Percentiles rank a stretch among this genome's conserved stretches.
These are phyloP conservation scores for Sardina pilchardus DNA, from an alignment of 2,113 vertebrate genomes.

Conservation along the genomic window DNA sequence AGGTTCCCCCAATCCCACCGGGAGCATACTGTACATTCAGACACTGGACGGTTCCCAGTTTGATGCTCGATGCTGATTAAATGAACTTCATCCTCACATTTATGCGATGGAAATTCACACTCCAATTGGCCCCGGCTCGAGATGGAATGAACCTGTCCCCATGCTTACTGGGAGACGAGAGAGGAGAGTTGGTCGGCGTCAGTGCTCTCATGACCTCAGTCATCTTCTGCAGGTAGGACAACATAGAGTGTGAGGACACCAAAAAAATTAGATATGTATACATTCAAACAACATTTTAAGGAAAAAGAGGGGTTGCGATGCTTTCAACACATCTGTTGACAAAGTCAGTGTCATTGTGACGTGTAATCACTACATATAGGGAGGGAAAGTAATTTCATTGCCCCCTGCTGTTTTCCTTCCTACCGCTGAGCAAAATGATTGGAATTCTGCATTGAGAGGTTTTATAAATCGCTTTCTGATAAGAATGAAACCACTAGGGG, in stretches of 20 bases:
- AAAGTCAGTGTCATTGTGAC: background rate
- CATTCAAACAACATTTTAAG: background rate
- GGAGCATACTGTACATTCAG: background rate
- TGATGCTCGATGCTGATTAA: background rate
- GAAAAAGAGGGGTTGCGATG: background rate
- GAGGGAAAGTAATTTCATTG: too few relatives aligned
- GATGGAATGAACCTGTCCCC: slow-evolving; percentile 98
- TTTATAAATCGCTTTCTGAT: too few relatives aligned
- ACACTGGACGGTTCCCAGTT: background rate
- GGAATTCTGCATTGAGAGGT: too few relatives aligned
- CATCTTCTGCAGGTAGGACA: background rate
- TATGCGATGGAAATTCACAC: slow-evolving; percentile 96
- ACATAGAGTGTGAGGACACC: background rate
- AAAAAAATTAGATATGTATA: background rate
- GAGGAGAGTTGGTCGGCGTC: slow-evolving; percentile 90
- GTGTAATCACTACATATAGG: background rate
- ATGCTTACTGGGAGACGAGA: slow-evolving; percentile 96
- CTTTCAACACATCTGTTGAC: background rate
- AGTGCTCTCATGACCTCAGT: slow-evolving; percentile 50
- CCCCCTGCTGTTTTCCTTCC: too few relatives aligned
- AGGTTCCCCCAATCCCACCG: too few relatives aligned
- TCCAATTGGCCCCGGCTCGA: slow-evolving; percentile 96
- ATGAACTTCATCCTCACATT: slow-evolving; percentile 73
- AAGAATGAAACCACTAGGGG: too few relatives aligned
- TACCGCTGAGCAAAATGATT: too few relatives aligned